These are phyloP conservation scores for Calidris pygmaea DNA, from an alignment of 2,113 vertebrate species.

Conservation along the genomic window DNA sequence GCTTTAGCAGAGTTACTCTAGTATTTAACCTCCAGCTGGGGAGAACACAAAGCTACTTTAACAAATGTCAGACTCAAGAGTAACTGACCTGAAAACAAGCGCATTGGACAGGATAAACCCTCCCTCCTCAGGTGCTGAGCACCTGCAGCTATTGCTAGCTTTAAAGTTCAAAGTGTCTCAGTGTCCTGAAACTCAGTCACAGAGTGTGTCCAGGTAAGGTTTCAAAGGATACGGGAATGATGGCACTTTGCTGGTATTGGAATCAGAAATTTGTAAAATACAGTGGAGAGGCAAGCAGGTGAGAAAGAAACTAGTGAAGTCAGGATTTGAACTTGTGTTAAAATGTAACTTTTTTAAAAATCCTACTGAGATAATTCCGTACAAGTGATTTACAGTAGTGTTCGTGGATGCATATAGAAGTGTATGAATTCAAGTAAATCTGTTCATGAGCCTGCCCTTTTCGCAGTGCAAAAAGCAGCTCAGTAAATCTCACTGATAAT, in stretches of 20 bases:
- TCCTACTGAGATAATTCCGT: neutral
- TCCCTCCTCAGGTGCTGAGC: neutral
- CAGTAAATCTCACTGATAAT: neutral
- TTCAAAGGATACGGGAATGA: neutral
- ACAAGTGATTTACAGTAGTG: neutral
- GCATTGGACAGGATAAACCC: neutral
- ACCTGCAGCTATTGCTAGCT: neutral
- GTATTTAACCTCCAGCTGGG: neutral
- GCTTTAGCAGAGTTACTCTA: neutral
- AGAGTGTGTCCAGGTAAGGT: neutral
- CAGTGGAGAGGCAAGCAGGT: conserved; percentile 17
- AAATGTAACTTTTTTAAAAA: neutral
- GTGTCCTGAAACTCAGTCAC: neutral
- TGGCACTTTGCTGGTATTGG: neutral
- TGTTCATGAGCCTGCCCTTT: neutral
- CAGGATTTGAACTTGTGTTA: neutral
- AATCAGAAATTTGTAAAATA: neutral
- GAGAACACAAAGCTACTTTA: neutral
- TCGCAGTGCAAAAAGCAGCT: neutral
- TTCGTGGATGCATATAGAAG: neutral
- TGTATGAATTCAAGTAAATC: neutral
- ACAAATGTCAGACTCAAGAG: neutral
- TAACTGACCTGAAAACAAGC: neutral
- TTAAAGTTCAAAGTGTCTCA: neutral
- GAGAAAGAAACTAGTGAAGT: neutral